These are phyloP conservation scores for Chauna torquata DNA, from an alignment of 2,113 vertebrate species.

Conservation along the genomic window DNA sequence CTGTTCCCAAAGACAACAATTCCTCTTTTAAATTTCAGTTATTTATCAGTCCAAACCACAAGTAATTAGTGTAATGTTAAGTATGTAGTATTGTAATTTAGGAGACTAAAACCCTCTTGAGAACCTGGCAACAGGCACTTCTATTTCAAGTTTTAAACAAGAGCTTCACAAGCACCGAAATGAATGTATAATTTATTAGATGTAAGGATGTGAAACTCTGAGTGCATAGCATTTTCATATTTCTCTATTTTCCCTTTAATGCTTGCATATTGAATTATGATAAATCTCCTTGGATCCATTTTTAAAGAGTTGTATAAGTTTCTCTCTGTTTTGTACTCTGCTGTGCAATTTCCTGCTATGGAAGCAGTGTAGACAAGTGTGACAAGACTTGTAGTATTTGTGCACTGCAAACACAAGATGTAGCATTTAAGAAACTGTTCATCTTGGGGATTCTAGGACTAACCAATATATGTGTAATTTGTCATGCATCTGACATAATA, in stretches of 20 bases:
- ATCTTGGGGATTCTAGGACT: not conserved
- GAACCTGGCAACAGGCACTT: not conserved
- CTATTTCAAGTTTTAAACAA: not conserved
- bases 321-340: not conserved
- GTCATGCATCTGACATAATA: no score
- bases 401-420: not conserved
- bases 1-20: not conserved
- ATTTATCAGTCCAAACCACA: not conserved
- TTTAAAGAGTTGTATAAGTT: not conserved
- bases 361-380: not conserved
- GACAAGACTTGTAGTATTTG: not conserved
- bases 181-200: not conserved
- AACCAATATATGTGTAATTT: fast-evolving
- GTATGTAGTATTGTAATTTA: not conserved
- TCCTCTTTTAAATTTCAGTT: not conserved
- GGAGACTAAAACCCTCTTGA: not conserved
- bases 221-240: not conserved
- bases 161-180: not conserved
- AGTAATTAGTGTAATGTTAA: not conserved
- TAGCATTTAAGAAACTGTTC: not conserved
- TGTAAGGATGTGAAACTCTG: not conserved
- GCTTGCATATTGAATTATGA: no score
- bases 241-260: not conserved
- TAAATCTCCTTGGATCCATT: not conserved
- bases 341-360: fast-evolving